Percentiles rank a stretch among this genome's conserved stretches.
These are phyloP conservation scores for Apostichopus parvimensis DNA, from an alignment of 35 echinoderm and acorn worm genomes.

Conservation along the genomic window DNA sequence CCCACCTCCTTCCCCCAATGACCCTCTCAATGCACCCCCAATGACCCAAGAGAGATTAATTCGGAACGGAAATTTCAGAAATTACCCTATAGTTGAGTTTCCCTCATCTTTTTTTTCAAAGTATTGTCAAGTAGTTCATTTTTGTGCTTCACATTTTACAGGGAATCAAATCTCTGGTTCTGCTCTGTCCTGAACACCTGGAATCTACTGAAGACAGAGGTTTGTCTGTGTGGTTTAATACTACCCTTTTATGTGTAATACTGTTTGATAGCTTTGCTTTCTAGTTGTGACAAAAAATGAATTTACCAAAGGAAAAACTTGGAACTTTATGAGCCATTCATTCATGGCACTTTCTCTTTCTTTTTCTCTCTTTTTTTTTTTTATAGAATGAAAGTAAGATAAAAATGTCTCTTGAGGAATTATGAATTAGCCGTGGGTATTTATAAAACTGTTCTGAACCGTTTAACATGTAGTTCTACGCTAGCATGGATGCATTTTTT, in stretches of 20 bases:
- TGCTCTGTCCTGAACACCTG: conserved; percentile 94
- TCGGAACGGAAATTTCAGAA: neutral
- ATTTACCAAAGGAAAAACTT: no score
- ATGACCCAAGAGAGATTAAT: no score
- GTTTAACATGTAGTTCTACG: no score
- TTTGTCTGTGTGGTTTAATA: conserved; percentile 24
- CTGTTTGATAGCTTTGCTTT: no score
- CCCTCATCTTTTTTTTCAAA: neutral
- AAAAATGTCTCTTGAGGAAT: no score
- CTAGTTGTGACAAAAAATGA: no score
- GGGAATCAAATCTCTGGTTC: conserved; percentile 94
- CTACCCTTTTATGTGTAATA: no score
- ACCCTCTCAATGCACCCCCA: no score
- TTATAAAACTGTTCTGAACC: neutral
- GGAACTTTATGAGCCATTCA: neutral
- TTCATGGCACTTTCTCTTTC: neutral
- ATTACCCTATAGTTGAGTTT: neutral
- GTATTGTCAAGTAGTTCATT: neutral
- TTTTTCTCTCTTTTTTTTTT: neutral
- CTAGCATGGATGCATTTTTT: no score
- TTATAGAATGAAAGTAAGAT: no score
- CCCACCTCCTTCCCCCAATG: no score
- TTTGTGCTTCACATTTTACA: conserved; percentile 28
- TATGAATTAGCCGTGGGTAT: no score
- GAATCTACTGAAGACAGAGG: conserved; percentile 90